Evolutionary conservation across 2,888 invertebrate species (phyloP), one percentile per base, ranked within the genome.

Genomic region (Lasioglossum lativentre): DNA sequence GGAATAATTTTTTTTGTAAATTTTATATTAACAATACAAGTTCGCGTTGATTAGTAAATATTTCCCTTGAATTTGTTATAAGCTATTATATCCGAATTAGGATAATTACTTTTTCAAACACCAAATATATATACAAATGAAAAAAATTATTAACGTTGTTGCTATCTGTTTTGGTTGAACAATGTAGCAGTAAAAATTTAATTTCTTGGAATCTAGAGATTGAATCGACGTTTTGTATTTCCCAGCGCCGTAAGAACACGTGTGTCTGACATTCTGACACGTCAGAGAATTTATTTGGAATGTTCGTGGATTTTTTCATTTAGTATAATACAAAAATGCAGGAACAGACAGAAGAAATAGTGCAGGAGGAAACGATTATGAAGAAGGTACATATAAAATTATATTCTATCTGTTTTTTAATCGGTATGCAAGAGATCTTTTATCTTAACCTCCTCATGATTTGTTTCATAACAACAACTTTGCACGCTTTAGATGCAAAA

Each of bases 401-500:
- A 56, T 71, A 40, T 81, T 78, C 45, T 12, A 12, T 40, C 14
- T 1, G 27, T 42, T 40, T 52, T 40, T n/a, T 23, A 27, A 30
- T 74, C 23, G 19, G 83, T 79, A 10, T 45, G 40, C 12, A 76
- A 71, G 23, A 45, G 72, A 47, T 47, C 52, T 52, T 23, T 52
- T 10, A 38, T 78, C 75, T 38, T 77, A 79, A 68, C 76, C 80
- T 82, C 52, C 12, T 63, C 40, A 30, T 30, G 5, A 77, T 34
- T 45, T 40, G 80, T 73, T 38, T 27, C 27, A 56, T 19, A 2
- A n/a, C 16, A 40, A 38, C 23, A 12, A 63, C 27, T 70, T 56
- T 4, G 59, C 59, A 40, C 81, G 74, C 91, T 87, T 79, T 71
- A 95, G 95, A 90, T 95, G 72, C 92, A 94, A 80, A 87, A 86